These are phyloP conservation scores for Palythoa caribaeorum DNA, from an alignment of 92 coral and sea anemone genomes.

Conservation along the genomic window DNA sequence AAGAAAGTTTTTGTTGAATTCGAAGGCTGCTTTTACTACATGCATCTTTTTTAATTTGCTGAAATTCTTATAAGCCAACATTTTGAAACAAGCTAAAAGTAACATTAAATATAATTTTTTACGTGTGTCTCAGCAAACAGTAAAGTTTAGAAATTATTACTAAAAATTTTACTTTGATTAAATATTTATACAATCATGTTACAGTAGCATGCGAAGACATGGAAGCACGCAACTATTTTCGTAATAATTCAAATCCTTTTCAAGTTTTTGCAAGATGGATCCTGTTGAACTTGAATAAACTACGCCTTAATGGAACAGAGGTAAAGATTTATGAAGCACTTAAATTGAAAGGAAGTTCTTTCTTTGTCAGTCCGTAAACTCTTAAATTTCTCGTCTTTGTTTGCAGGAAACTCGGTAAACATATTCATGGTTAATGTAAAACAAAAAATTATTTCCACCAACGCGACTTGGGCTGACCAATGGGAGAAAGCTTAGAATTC, in stretches of 20 bases:
- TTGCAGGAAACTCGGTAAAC: conserved; percentile 14
- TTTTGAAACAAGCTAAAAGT: neutral
- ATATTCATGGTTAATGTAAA: conserved; percentile 10
- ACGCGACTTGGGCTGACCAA: conserved; percentile 5
- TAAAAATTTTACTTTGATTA: neutral
- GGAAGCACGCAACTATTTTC: neutral
- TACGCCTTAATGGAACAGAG: conserved; percentile 3
- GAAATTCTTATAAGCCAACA: neutral
- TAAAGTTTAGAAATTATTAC: neutral
- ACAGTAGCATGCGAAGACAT: neutral
- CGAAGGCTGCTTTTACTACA: neutral
- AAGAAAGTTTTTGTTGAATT: neutral
- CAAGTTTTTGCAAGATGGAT: neutral
- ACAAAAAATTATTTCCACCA: conserved; percentile 18
- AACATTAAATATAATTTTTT: neutral
- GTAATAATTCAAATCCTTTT: neutral
- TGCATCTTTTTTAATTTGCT: neutral
- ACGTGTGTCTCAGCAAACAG: neutral
- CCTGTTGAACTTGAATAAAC: neutral
- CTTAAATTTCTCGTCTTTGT: conserved; percentile 13
- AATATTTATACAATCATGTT: neutral
- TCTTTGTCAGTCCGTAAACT: conserved; percentile 10
- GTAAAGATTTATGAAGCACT: conserved; percentile 17
- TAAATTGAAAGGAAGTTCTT: conserved; percentile 28
- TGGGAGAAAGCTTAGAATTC: neutral